Evolutionary conservation across 2,888 invertebrate genomes (phyloP).

Genomic region (Luffia ferchaultella): DNA sequence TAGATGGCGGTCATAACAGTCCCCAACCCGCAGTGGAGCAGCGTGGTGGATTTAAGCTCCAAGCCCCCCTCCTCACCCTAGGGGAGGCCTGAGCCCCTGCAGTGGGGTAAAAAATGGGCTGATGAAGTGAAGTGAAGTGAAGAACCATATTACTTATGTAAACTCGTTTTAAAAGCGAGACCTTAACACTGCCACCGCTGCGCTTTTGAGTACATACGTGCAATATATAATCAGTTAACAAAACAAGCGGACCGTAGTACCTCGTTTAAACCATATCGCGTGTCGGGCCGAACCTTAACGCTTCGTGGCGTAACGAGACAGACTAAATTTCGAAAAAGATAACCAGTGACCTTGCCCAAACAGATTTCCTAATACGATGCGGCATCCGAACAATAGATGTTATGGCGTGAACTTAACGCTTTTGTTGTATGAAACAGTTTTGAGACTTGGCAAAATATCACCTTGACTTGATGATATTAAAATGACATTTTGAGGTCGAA

Average conservation of each 20-base stretch:
- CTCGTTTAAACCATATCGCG: neutral
- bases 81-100: too few relatives aligned
- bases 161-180: too few relatives aligned
- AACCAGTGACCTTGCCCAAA: neutral
- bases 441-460: slow-evolving; percentile 17
- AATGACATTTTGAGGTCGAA: slow-evolving; percentile 18
- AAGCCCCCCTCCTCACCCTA: too few relatives aligned
- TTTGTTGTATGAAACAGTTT: slow-evolving; percentile 5
- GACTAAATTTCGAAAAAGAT: neutral
- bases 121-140: too few relatives aligned
- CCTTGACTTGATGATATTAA: slow-evolving; percentile 30
- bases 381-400: neutral
- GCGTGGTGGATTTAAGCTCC: too few relatives aligned
- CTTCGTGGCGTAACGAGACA: neutral
- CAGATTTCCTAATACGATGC: neutral
- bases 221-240: neutral
- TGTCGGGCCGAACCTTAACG: neutral
- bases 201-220: too few relatives aligned
- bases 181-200: too few relatives aligned
- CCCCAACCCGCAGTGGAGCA: too few relatives aligned
- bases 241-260: neutral
- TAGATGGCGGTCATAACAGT: too few relatives aligned
- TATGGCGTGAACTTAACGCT: neutral
- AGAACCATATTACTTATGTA: too few relatives aligned
- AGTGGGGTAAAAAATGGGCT: too few relatives aligned